A percentile compares a stretch with the other conserved stretches of the same genome.
Conservation (phyloP, 2,113 vertebrate genomes). For the Dipodomys spectabilis region DNA sequence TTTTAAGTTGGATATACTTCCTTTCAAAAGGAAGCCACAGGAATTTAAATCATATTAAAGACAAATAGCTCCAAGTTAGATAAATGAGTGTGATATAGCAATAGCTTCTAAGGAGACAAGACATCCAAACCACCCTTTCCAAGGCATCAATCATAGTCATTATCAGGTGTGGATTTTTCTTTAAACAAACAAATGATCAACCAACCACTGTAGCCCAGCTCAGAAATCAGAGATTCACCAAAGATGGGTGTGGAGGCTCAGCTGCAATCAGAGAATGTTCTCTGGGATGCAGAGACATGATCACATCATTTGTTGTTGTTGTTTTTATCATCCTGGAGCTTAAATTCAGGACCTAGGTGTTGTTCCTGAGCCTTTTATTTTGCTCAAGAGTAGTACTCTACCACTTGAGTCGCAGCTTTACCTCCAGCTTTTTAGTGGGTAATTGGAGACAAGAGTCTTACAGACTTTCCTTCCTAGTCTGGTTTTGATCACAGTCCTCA, state of each 20-base stretch:
- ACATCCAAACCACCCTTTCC: not conserved
- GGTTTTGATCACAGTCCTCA: no score
- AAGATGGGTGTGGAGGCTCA: not conserved
- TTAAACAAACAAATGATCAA: not conserved
- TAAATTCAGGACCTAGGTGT: no score
- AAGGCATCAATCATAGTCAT: not conserved
- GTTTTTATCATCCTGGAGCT: no score
- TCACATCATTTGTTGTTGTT: not conserved
- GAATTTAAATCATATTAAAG: not conserved
- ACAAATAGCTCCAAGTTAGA: not conserved
- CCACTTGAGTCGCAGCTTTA: no score
- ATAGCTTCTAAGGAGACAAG: not conserved
- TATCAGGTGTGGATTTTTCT: not conserved
- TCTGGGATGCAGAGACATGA: not conserved
- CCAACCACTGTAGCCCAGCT: not conserved
- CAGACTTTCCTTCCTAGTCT: no score
- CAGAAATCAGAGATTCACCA: not conserved
- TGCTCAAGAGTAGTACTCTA: no score
- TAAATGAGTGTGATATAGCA: not conserved
- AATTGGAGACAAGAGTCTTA: no score
- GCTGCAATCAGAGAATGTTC: not conserved
- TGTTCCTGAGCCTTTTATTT: no score
- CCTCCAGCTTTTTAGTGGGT: no score
- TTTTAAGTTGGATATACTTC: conserved; percentile 33
- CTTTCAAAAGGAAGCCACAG: conserved; percentile 37